Evolutionary conservation across 1,140 invertebrate species (phyloP).

Genomic region (Euura lappo): DNA sequence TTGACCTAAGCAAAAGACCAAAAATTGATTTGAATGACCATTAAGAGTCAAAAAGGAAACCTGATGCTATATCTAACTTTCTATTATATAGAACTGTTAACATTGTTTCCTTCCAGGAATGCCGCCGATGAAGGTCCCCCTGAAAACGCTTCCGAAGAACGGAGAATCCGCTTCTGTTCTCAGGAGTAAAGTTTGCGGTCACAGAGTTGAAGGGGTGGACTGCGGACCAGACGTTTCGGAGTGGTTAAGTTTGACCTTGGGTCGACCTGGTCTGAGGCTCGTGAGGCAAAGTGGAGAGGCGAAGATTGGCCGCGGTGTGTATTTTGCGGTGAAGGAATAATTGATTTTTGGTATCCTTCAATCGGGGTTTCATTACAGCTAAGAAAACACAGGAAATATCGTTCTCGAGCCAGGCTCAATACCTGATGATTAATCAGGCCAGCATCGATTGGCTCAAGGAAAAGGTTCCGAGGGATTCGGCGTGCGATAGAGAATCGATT

Average conservation of each 20-base stretch:
- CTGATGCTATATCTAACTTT: too few species aligned
- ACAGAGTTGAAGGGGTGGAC: constrained; percentile 78
- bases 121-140: constrained; percentile 56
- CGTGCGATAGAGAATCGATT: constrained; percentile 62
- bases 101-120: constrained; percentile 56
- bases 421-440: constrained; percentile 78
- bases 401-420: constrained; percentile 88
- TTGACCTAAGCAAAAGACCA: too few species aligned
- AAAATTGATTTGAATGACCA: too few species aligned
- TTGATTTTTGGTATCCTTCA: constrained; percentile 11
- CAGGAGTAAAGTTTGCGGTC: constrained; percentile 84
- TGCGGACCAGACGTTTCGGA: constrained; percentile 80
- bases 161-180: constrained; percentile 61
- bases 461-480: constrained; percentile 63
- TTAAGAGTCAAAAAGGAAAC: too few species aligned
- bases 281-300: constrained; percentile 66
- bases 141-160: constrained; percentile 39
- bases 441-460: constrained; percentile 75
- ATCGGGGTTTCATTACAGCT: constrained; percentile 39
- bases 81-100: too few species aligned
- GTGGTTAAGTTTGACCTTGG: constrained; percentile 77
- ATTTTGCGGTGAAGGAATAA: constrained; percentile 1
- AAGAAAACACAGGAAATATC: constrained; percentile 64
- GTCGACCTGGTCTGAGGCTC: constrained; percentile 70
- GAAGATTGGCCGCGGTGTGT: constrained; percentile 25